phyloP scores from a whole-genome alignment of 2,797 vertebrate species.

The Periparus ater region DNA sequence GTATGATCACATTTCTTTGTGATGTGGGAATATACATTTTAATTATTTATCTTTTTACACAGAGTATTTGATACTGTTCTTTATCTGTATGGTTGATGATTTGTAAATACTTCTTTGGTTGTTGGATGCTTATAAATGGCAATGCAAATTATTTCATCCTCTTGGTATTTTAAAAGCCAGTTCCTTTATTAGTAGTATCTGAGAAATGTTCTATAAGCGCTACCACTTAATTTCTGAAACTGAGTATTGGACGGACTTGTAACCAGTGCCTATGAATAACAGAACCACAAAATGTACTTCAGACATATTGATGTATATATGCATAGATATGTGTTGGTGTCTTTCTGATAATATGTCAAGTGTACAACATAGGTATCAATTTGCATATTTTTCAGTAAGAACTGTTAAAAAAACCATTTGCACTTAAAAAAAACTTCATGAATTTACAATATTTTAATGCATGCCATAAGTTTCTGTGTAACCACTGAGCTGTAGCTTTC shows the following conservation, averaged over 20 bases:
- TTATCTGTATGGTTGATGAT: conserved; percentile 40
- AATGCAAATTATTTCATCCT: conserved; percentile 36
- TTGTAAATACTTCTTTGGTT: conserved; percentile 46
- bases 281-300: conserved; percentile 18
- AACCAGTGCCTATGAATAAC: conserved; percentile 26
- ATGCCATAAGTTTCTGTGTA: conserved; percentile 57
- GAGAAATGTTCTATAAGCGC: conserved; percentile 52
- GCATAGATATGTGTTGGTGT: conserved; percentile 39
- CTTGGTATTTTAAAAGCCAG: conserved; percentile 42
- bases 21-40: conserved; percentile 61
- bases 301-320: conserved; percentile 3
- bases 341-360: conserved; percentile 20
- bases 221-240: conserved; percentile 51
- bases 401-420: conserved; percentile 63
- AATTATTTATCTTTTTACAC: conserved; percentile 69
- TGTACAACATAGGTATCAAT: conserved; percentile 54
- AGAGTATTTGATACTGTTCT: conserved; percentile 66
- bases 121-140: conserved; percentile 44
- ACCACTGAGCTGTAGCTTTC: conserved; percentile 62
- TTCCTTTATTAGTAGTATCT: conserved; percentile 42
- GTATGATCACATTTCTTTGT: conserved; percentile 66
- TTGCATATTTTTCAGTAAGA: conserved; percentile 64
- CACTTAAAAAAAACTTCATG: conserved; percentile 62
- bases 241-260: conserved; percentile 45
- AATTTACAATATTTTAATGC: conserved; percentile 59